A percentile compares a stretch with the other conserved stretches of the same genome.
Conservation (phyloP, 2,888 invertebrate genomes). For the Cephus spinipes region DNA sequence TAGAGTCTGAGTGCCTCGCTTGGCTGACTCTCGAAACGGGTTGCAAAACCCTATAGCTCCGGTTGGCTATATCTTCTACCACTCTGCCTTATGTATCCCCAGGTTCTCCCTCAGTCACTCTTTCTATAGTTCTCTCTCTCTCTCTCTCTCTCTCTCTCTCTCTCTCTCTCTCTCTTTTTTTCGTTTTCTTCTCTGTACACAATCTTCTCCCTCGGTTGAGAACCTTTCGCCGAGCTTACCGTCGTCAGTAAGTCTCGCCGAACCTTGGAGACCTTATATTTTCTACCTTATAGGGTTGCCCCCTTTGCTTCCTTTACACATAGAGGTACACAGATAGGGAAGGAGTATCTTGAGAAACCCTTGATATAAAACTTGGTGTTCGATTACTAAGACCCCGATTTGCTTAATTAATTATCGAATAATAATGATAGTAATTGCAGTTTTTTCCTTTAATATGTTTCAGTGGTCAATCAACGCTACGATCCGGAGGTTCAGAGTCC, state of each 20-base stretch:
- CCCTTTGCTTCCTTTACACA: background rate
- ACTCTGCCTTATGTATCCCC: constrained; percentile 18
- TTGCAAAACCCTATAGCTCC: constrained; percentile 40
- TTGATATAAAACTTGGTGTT: background rate
- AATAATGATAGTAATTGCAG: background rate
- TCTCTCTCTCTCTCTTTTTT: constrained; percentile 18
- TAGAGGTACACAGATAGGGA: background rate
- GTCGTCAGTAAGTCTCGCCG: background rate
- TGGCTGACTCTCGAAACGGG: constrained; percentile 62
- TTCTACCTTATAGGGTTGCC: background rate
- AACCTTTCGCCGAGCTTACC: constrained; percentile 1
- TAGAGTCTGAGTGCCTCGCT: constrained; percentile 63
- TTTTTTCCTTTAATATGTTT: constrained; percentile 35
- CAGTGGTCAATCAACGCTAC: constrained; percentile 71
- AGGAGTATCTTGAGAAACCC: background rate
- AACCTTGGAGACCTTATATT: background rate
- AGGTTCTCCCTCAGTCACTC: constrained; percentile 30
- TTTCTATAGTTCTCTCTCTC: constrained; percentile 18
- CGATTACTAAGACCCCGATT: background rate
- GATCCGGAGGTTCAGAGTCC: constrained; percentile 73
- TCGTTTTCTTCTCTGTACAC: constrained; percentile 15
- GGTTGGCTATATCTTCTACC: constrained; percentile 19
- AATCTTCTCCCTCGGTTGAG: background rate
- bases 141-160: background rate
- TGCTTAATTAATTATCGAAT: background rate